Percentiles rank a stretch among this genome's conserved stretches.
Conservation (phyloP, 2,797 vertebrate species). For the Orestias chungarensis region DNA sequence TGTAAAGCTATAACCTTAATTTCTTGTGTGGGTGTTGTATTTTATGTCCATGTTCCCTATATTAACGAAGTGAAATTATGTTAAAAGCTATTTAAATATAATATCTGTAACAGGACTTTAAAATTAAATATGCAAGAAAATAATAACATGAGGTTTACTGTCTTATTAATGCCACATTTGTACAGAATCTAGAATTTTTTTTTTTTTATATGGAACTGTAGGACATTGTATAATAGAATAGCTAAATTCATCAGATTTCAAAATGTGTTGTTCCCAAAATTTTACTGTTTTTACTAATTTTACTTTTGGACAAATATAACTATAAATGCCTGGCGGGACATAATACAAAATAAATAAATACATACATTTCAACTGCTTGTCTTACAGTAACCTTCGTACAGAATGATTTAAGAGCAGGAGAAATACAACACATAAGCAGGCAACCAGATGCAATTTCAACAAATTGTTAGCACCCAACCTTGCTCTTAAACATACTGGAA, state of each 20-base stretch:
- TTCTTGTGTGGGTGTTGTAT: not conserved
- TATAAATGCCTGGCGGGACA: too few relatives aligned
- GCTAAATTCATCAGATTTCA: not conserved
- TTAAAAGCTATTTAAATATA: not conserved
- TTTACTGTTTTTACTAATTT: too few relatives aligned
- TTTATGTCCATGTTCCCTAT: not conserved
- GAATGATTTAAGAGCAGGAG: not conserved
- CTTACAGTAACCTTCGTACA: slow-evolving; percentile 3
- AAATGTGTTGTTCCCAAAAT: too few relatives aligned
- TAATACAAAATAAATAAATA: too few relatives aligned
- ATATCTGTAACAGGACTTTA: not conserved
- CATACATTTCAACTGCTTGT: too few relatives aligned
- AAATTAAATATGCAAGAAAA: not conserved
- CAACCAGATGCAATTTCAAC: slow-evolving; percentile 27
- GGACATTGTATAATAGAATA: not conserved
- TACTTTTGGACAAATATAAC: too few relatives aligned
- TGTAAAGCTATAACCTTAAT: too few relatives aligned
- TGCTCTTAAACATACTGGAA: not conserved
- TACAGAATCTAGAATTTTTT: not conserved
- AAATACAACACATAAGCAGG: slow-evolving; percentile 1
- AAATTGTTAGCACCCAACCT: slow-evolving; percentile 2
- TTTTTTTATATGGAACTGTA: not conserved
- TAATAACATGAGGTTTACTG: not conserved
- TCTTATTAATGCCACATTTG: not conserved
- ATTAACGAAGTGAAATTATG: not conserved